Conservation (phyloP, 2,797 vertebrate species). For the Gadopsis marmoratus region DNA sequence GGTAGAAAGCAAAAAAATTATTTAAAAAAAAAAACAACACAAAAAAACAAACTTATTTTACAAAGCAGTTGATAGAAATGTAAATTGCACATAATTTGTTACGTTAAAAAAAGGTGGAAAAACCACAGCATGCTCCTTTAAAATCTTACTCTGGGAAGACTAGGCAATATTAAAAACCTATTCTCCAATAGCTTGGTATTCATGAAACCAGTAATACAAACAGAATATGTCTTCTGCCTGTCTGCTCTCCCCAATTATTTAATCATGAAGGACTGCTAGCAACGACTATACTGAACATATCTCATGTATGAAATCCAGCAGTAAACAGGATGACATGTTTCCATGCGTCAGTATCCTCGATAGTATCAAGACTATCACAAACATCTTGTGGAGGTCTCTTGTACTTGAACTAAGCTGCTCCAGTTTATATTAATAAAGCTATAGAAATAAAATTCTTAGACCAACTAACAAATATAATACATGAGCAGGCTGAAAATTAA, state of each 20-base stretch:
- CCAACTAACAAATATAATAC: not conserved
- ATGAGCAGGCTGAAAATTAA: not conserved
- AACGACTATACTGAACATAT: not conserved
- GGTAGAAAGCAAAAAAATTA: too few species aligned
- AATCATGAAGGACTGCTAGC: not conserved
- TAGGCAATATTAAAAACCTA: not conserved
- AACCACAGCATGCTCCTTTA: not conserved
- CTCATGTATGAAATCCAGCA: conserved; percentile 9
- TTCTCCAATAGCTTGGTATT: conserved; percentile 6
- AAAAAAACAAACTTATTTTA: too few species aligned
- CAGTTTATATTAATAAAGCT: not conserved
- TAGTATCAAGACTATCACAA: not conserved
- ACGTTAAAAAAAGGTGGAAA: not conserved
- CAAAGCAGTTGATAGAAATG: conserved; percentile 1
- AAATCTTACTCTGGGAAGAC: not conserved
- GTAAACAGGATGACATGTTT: conserved; percentile 18
- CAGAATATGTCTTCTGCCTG: conserved; percentile 17
- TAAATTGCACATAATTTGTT: not conserved
- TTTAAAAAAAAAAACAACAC: too few species aligned
- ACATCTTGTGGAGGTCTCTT: not conserved
- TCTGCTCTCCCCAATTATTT: not conserved
- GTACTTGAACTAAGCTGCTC: conserved; percentile 14
- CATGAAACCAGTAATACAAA: conserved; percentile 11
- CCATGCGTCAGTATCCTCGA: not conserved
- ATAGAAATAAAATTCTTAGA: not conserved